phyloP scores from a whole-genome alignment of 2,113 vertebrate species.

The Periophthalmodon schlosseri region DNA sequence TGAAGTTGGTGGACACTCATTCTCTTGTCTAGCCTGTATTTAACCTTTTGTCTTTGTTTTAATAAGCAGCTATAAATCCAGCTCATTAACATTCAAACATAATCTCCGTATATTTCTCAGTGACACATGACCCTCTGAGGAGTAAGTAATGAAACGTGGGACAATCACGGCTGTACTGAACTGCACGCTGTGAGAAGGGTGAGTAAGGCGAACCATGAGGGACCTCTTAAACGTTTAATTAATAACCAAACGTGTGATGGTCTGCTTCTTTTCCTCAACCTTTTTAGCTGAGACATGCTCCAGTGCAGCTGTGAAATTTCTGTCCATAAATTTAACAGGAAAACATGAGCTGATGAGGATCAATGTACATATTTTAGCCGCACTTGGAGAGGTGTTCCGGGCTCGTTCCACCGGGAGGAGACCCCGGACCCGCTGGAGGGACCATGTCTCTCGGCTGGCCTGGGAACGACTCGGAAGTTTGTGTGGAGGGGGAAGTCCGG shows the following conservation, averaged over 20 bases:
- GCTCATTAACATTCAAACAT: not conserved
- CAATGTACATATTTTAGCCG: no score
- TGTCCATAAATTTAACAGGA: no score
- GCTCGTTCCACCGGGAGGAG: no score
- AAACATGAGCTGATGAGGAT: no score
- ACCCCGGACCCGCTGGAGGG: no score
- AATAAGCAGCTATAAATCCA: not conserved
- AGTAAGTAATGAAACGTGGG: not conserved
- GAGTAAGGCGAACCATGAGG: not conserved
- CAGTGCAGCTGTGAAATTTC: no score
- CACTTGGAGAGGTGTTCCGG: no score
- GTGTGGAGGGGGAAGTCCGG: no score
- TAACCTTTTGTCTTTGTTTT: slow-evolving; percentile 13
- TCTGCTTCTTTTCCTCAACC: not conserved
- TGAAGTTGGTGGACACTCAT: slow-evolving; percentile 1
- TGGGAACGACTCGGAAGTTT: no score
- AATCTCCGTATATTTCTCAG: not conserved
- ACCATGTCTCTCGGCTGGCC: no score
- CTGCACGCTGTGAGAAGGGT: not conserved
- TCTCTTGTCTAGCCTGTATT: not conserved
- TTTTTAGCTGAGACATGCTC: not conserved
- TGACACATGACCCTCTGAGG: slow-evolving; percentile 3
- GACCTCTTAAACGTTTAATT: not conserved
- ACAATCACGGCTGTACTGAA: not conserved
- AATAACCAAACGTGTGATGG: not conserved